Evolutionary conservation across 2,888 invertebrate genomes (phyloP), one percentile per base, ranked within the genome.

Genomic region (Vesta saturnalis): DNA sequence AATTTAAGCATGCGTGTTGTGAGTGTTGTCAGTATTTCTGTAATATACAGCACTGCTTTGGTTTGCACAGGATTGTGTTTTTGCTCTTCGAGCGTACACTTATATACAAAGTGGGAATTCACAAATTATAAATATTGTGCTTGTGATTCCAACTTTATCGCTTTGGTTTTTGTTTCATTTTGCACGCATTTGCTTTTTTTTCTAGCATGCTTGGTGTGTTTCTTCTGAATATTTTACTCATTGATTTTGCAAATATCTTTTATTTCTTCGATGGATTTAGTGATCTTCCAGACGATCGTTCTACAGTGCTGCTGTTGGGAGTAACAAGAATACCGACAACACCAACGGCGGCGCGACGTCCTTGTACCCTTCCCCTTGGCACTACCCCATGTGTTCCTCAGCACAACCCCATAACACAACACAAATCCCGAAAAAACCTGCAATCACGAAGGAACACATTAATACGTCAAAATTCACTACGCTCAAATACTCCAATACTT

Each of bases 271-370:
- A 64, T 72, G 69, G 60, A 69, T 85, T 56, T 87, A 89, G 89
- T 79, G 89, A 89, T 77, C 85, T 89, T 66, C 89, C 89, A 21
- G 89, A 89, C 80, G 89, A 89, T 76, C 86, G 86, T 78, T 86
- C 88, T 73, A 86, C 89, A 60, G 89, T 89, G 58, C 85, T 89
- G 68, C 87, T 89, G 59, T 81, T 89, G 79, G 89, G 89, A 70
- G 89, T 89, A 69, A 89, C 87, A 81, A 89, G 88, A 80, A 87
- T 83, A 72, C 82, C 84, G 70, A 81, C 84, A 39, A 83, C 85
- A 49, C 83, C 83, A 69, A 69, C 79, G 69, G 79, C 80, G 62
- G 76, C 80, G 39, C 82, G 82, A 68, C 80, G 77, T 62, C 72
- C 82, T 78, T 80, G 77, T 58, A 79, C 82, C 67, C 76, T 82